Evolutionary conservation across 2,113 vertebrate species (phyloP).

Genomic region (Copsychus sechellarum): DNA sequence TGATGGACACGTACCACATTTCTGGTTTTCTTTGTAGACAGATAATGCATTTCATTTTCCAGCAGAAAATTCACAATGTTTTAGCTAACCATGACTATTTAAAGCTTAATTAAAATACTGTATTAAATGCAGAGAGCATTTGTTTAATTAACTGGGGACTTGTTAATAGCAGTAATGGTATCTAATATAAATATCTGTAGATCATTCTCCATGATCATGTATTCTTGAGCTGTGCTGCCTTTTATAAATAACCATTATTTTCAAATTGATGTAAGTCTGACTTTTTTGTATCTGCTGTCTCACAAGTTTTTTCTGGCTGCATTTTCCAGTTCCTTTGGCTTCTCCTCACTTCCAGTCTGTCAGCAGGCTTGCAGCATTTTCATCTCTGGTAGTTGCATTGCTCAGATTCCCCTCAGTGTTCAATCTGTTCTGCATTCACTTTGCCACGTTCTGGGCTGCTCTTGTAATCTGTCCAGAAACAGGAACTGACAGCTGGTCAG

Average conservation of each 20-base stretch:
- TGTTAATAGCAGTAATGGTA: neutral
- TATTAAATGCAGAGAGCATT: neutral
- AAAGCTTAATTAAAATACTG: neutral
- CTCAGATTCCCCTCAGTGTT: conserved; percentile 25
- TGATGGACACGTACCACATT: neutral
- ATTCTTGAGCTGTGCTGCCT: neutral
- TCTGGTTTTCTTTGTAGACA: neutral
- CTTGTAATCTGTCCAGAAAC: conserved; percentile 3
- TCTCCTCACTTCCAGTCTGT: neutral
- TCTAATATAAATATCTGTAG: neutral
- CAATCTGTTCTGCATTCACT: conserved; percentile 37
- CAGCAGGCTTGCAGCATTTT: conserved; percentile 18
- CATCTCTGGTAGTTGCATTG: neutral
- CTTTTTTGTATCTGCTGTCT: neutral
- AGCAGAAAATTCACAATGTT: neutral
- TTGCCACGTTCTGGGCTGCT: neutral
- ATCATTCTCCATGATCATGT: neutral
- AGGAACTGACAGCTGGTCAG: conserved; percentile 38
- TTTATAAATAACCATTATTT: neutral
- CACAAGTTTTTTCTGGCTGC: conserved; percentile 10
- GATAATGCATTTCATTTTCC: neutral
- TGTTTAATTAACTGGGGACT: neutral
- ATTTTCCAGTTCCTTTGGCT: conserved; percentile 21
- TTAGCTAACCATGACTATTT: neutral
- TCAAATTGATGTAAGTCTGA: neutral